Conservation (phyloP, 1,140 invertebrate species). For the Mactra quadrangularis region DNA sequence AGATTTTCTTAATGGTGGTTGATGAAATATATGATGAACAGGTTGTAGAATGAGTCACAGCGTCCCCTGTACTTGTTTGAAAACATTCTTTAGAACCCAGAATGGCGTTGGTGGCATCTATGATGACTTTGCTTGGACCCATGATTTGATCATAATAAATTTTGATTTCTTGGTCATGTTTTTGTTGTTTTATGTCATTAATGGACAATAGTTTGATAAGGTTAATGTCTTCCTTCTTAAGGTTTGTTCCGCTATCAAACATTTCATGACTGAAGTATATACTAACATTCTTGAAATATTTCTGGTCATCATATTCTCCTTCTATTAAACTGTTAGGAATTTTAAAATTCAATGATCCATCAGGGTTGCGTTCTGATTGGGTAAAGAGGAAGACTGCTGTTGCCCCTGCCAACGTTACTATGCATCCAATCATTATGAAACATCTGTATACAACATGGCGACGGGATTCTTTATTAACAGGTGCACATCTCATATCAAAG, state of each 20-base stretch:
- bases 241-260: slow-evolving; percentile 55
- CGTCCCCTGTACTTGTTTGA: slow-evolving; percentile 48
- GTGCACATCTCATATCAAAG: slow-evolving; percentile 53
- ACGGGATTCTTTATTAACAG: slow-evolving; percentile 56
- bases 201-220: slow-evolving; percentile 69
- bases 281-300: slow-evolving; percentile 77
- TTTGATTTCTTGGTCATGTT: slow-evolving; percentile 63
- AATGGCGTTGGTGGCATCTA: slow-evolving; percentile 6
- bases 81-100: slow-evolving; percentile 68
- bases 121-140: slow-evolving; percentile 59
- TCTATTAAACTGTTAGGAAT: slow-evolving; percentile 71
- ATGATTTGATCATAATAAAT: slow-evolving; percentile 60
- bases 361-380: slow-evolving; percentile 67
- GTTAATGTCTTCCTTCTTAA: slow-evolving; percentile 45
- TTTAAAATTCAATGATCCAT: slow-evolving; percentile 73
- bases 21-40: slow-evolving; percentile 10
- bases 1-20: slow-evolving; percentile 34
- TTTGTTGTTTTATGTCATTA: slow-evolving; percentile 65
- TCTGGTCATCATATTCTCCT: slow-evolving; percentile 74
- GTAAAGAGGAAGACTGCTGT: slow-evolving; percentile 74
- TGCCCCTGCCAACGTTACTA: slow-evolving; percentile 70
- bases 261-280: slow-evolving; percentile 71
- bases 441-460: slow-evolving; percentile 68
- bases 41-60: slow-evolving; percentile 39
- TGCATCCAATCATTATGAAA: slow-evolving; percentile 75